These are phyloP conservation scores for Raja brachyura DNA, from an alignment of 2,113 vertebrate genomes.

Conservation along the genomic window DNA sequence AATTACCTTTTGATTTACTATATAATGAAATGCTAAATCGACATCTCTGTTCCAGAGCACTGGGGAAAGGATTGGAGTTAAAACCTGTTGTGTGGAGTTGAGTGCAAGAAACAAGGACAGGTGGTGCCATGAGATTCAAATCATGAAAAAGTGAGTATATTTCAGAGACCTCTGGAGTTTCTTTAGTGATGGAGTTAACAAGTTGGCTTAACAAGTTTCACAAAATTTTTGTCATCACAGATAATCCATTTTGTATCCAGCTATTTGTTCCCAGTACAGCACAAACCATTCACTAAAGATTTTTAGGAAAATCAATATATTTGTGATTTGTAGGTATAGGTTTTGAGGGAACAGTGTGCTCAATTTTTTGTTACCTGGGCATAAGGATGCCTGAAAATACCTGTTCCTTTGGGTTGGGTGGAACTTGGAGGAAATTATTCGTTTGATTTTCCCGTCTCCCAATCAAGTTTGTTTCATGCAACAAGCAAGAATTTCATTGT, in stretches of 20 bases:
- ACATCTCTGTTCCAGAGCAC: slow-evolving; percentile 50
- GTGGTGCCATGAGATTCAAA: slow-evolving; percentile 93
- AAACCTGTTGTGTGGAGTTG: slow-evolving; percentile 85
- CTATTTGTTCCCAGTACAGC: neutral
- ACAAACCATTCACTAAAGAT: neutral
- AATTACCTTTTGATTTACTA: neutral
- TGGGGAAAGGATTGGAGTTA: slow-evolving; percentile 77
- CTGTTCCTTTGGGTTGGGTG: too few relatives aligned
- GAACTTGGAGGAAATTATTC: neutral
- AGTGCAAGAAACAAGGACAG: slow-evolving; percentile 80
- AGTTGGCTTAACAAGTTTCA: neutral
- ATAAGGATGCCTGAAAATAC: neutral
- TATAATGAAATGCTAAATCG: neutral
- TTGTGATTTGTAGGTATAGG: neutral
- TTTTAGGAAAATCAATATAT: neutral
- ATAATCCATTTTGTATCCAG: neutral
- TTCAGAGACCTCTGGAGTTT: neutral
- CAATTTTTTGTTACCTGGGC: neutral
- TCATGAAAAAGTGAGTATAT: slow-evolving; percentile 85
- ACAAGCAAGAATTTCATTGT: too few relatives aligned
- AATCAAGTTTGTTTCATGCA: too few relatives aligned
- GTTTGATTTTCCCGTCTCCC: neutral
- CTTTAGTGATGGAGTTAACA: neutral
- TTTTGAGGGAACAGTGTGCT: neutral
- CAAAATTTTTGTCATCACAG: neutral